phyloP scores from a whole-genome alignment of 2,113 vertebrate genomes.

The Dasypus novemcinctus region DNA sequence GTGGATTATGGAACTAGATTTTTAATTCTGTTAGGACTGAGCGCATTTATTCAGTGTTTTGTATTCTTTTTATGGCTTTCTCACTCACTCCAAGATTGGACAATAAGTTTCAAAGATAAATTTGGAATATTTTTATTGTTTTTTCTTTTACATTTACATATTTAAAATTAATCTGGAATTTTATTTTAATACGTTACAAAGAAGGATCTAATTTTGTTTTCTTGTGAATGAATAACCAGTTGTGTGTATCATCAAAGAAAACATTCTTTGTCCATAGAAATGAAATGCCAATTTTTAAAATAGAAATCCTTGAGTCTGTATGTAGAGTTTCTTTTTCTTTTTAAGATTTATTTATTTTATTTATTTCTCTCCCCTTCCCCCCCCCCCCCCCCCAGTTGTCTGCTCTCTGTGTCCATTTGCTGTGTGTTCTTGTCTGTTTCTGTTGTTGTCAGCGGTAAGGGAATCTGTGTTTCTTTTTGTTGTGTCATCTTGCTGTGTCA shows the following conservation, averaged over 20 bases:
- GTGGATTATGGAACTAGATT: background rate
- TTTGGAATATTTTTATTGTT: background rate
- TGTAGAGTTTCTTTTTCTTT: background rate
- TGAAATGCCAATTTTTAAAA: background rate
- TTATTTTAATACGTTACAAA: constrained; percentile 4
- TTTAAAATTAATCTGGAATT: background rate
- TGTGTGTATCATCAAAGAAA: background rate
- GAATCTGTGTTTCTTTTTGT: no score
- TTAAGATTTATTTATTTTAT: no score
- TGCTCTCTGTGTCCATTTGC: no score
- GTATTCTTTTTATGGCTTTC: background rate
- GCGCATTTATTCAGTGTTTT: background rate
- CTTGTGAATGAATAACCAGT: background rate
- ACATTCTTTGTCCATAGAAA: background rate
- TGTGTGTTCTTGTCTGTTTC: no score
- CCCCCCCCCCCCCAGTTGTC: no score
- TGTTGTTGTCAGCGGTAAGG: no score
- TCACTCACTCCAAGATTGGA: background rate
- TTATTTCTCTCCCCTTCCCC: no score
- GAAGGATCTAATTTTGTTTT: background rate
- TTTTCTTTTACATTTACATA: background rate
- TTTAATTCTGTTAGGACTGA: background rate
- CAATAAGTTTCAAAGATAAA: background rate
- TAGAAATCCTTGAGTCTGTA: background rate
- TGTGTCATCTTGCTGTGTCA: no score